phyloP scores from a whole-genome alignment of 2,797 vertebrate genomes.

The Myioborus miniatus region DNA sequence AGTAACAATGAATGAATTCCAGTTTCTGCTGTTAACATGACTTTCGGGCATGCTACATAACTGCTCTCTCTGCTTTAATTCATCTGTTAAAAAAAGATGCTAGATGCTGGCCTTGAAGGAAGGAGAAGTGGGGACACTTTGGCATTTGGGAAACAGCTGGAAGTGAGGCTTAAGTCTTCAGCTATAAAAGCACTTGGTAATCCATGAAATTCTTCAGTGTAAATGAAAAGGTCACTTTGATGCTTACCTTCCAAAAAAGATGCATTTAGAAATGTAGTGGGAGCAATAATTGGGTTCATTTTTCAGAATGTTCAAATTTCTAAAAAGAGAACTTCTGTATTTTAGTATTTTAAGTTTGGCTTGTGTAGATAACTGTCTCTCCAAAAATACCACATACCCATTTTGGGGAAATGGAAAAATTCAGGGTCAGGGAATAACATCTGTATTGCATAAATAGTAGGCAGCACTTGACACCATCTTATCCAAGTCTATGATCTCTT shows the following conservation, averaged over 20 bases:
- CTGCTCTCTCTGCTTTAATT: background rate
- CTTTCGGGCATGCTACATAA: background rate
- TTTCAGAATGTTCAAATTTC: conserved; percentile 30
- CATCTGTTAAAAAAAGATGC: background rate
- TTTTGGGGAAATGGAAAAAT: conserved; percentile 70
- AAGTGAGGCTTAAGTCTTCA: background rate
- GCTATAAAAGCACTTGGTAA: background rate
- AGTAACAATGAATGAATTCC: background rate
- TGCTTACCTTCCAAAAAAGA: conserved; percentile 10
- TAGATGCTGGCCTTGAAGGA: background rate
- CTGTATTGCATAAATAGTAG: conserved; percentile 43
- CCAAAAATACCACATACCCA: conserved; percentile 40
- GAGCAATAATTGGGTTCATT: conserved; percentile 24
- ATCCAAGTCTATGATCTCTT: conserved; percentile 25
- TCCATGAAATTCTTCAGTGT: background rate
- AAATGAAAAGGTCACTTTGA: conserved; percentile 5
- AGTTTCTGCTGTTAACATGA: background rate
- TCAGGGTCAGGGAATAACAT: conserved; percentile 48
- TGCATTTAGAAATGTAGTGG: background rate
- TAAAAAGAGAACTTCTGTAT: conserved; percentile 55
- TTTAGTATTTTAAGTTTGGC: conserved; percentile 62
- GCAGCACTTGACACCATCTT: conserved; percentile 41
- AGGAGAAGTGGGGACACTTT: background rate
- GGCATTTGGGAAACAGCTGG: background rate
- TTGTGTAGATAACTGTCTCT: conserved; percentile 52